phyloP scores from a whole-genome alignment of 1,140 invertebrate species.

The Zaprionus vittiger region DNA sequence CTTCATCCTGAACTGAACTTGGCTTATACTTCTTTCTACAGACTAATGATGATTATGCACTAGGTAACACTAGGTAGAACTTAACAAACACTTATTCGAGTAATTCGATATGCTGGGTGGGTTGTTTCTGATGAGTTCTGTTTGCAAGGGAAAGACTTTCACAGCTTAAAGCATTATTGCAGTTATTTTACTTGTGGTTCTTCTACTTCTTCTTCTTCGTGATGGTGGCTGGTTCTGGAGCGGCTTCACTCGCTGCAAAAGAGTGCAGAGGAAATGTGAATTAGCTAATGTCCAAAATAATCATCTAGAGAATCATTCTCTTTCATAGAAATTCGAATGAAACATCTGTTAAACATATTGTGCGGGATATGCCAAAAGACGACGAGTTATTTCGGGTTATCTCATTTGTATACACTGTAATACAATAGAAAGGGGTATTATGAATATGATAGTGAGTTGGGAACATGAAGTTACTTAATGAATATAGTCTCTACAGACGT shows the following conservation, averaged over 20 bases:
- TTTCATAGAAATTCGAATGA: conserved; percentile 9
- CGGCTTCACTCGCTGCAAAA: conserved; percentile 73
- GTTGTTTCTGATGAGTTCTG: conserved; percentile 23
- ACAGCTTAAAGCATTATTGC: conserved; percentile 63
- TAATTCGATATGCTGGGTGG: conserved; percentile 26
- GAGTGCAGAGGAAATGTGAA: neutral
- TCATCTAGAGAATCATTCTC: conserved; percentile 15
- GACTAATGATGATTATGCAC: conserved; percentile 36
- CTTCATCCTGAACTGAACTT: conserved; percentile 55
- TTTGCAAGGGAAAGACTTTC: conserved; percentile 5
- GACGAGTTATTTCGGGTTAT: conserved; percentile 23
- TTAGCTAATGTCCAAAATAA: conserved; percentile 36
- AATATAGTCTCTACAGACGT: neutral
- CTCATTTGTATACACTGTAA: too few species aligned
- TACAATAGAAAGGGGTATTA: neutral
- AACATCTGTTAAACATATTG: conserved; percentile 74
- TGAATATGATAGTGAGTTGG: neutral
- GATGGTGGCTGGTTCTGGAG: conserved; percentile 49
- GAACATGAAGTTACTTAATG: neutral
- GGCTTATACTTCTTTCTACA: conserved; percentile 15
- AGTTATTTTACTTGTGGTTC: conserved; percentile 21
- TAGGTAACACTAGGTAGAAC: conserved; percentile 9
- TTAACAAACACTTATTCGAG: conserved; percentile 20
- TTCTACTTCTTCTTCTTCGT: conserved; percentile 9
- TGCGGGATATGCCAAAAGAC: conserved; percentile 24